Conservation (phyloP, 2,888 invertebrate genomes). For the Oasisia sp. region DNA sequence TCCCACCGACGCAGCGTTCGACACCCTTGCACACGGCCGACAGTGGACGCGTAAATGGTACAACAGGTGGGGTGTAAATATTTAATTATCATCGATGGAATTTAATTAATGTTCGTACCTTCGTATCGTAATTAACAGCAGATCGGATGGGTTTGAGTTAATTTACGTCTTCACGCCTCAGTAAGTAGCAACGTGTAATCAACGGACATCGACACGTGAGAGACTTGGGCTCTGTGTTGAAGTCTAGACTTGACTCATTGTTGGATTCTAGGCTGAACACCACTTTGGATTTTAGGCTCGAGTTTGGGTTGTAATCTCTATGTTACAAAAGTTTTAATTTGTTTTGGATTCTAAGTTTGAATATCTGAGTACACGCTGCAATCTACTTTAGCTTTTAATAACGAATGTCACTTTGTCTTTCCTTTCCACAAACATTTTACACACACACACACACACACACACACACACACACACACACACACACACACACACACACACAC, state of each 20-base stretch:
- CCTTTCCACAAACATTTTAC: too few relatives aligned
- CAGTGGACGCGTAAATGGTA: neutral
- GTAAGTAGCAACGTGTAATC: neutral
- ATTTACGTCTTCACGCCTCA: neutral
- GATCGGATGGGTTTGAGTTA: neutral
- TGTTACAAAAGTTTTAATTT: too few relatives aligned
- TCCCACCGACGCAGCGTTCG: neutral
- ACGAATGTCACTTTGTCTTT: too few relatives aligned
- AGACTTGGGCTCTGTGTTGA: neutral
- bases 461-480: too few relatives aligned
- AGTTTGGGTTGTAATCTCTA: too few relatives aligned
- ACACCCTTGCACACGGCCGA: neutral
- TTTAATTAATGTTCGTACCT: conserved; percentile 13
- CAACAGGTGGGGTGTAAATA: conserved; percentile 1
- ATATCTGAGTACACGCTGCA: too few relatives aligned
- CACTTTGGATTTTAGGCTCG: too few relatives aligned
- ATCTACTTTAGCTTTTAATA: too few relatives aligned
- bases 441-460: too few relatives aligned
- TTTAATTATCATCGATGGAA: neutral
- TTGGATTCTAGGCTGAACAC: too few relatives aligned
- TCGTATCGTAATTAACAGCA: neutral
- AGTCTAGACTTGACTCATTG: neutral
- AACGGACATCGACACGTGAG: neutral
- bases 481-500: too few relatives aligned
- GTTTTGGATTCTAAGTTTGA: too few relatives aligned